Percentiles rank a stretch among this genome's conserved stretches.
Evolutionary conservation across 2,113 vertebrate genomes (phyloP).

Genomic region (Poeciliopsis prolifica): DNA sequence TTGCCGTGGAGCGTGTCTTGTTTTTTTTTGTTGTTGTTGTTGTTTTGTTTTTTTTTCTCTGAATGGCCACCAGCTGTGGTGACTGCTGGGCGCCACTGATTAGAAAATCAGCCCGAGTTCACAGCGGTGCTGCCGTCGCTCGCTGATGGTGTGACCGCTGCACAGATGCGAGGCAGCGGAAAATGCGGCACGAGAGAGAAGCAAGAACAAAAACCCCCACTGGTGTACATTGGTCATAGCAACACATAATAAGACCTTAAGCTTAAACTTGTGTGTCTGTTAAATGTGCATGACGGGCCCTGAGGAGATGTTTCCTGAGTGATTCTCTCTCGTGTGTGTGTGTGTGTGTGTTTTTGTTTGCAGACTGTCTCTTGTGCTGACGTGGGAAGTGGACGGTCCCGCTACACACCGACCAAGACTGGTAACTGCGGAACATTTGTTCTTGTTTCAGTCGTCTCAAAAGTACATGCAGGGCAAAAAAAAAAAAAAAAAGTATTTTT

Average conservation of each 20-base stretch:
- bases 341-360: slow-evolving; percentile 16
- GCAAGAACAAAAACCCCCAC: slow-evolving; percentile 1
- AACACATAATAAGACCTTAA: neutral
- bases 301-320: neutral
- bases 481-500: no score
- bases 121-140: slow-evolving; percentile 56
- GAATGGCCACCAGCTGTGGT: slow-evolving; percentile 59
- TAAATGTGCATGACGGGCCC: neutral
- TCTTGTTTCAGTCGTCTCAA: neutral
- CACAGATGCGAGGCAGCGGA: slow-evolving; percentile 42
- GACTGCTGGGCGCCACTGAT: slow-evolving; percentile 60
- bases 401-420: slow-evolving; percentile 68
- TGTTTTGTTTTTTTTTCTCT: slow-evolving; percentile 29
- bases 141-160: slow-evolving; percentile 51
- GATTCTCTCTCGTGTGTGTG: slow-evolving; percentile 8
- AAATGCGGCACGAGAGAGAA: slow-evolving; percentile 11
- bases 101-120: slow-evolving; percentile 54
- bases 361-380: slow-evolving; percentile 46
- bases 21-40: slow-evolving; percentile 17
- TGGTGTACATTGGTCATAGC: slow-evolving; percentile 10
- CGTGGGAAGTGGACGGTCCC: slow-evolving; percentile 69
- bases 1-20: slow-evolving; percentile 41
- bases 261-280: neutral
- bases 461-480: neutral
- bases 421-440: slow-evolving; percentile 45